Base-by-base conservation (phyloP, 2,113 vertebrate genomes). In the Megaceryle maxima region DNA sequence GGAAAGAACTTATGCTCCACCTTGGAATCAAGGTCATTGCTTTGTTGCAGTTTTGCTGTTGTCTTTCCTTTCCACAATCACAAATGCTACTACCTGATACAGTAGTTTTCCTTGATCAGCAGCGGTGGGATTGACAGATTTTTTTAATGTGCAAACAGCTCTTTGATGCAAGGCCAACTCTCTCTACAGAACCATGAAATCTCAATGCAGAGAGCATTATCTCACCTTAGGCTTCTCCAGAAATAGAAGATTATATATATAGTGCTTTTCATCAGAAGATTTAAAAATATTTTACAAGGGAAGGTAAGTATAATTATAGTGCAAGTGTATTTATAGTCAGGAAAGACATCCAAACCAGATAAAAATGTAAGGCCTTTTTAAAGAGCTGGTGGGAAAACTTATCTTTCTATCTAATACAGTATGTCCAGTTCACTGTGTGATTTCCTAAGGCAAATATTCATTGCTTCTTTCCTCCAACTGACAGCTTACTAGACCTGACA, bases 161-260 rank as follows among this genome's bases (percentile, higher is more conserved):
- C 41, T 95, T 90, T 90, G 72, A 94, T 94, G 46, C 0, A 4
- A 50, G 44, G 70, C 44, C 91, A 93, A 43, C 14, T 31, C 41
- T 63, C n/a, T 51, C 76, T 64, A 22, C 75, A 90, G 84, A 90
- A 50, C 75, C 62, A 68, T 19, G 56, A 89, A 92, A 94, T 91
- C 39, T 79, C 82, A 56, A 29, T 26, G 28, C 17, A 51, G 60
- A 59, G 56, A 78, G 48, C 16, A 19, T 77, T 77, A 86, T 88
- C 85, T 86, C 69, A 94, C 93, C 80, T 90, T 81, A 88, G 28
- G 35, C 35, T 85, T 78, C 51, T 92, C 85, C 64, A 81, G 6
- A 95, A 92, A 93, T 96, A 94, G 93, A 92, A 92, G 16, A 13
- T 64, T 91, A 75, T 33, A 56, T 81, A 80, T 86, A 92, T 81